Conservation (phyloP, 2,888 invertebrate species). For the Drosophila infuscata region DNA sequence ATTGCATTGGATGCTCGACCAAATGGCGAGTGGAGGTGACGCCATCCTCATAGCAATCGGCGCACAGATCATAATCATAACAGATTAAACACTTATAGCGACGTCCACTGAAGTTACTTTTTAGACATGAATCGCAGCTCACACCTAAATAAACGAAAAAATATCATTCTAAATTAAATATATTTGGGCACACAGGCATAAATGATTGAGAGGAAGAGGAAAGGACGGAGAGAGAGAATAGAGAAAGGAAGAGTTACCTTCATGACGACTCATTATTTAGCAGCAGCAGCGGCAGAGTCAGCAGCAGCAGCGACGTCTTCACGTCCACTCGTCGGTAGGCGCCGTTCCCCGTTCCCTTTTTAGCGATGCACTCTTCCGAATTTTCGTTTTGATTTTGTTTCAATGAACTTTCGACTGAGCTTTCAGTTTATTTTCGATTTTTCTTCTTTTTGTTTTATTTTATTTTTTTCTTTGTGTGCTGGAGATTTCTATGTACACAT, state of each 20-base stretch:
- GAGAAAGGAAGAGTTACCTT: slow-evolving; percentile 89
- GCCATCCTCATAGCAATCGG: slow-evolving; percentile 96
- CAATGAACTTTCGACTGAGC: slow-evolving; percentile 43
- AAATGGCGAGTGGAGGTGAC: slow-evolving; percentile 96
- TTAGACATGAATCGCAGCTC: slow-evolving; percentile 99
- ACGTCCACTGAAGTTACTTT: slow-evolving; percentile 98
- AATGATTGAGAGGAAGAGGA: neutral
- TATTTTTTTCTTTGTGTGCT: slow-evolving; percentile 14
- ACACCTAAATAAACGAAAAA: slow-evolving; percentile 89
- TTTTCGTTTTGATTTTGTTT: slow-evolving; percentile 38
- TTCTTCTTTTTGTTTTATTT: slow-evolving; percentile 22
- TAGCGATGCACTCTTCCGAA: slow-evolving; percentile 31
- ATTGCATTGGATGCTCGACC: slow-evolving; percentile 99
- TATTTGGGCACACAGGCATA: neutral
- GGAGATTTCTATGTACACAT: slow-evolving; percentile 41
- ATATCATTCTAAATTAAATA: neutral
- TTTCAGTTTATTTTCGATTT: slow-evolving; percentile 35
- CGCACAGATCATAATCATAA: slow-evolving; percentile 99
- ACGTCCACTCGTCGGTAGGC: slow-evolving; percentile 59
- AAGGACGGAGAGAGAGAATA: neutral
- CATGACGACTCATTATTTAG: slow-evolving; percentile 94
- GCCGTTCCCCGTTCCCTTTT: slow-evolving; percentile 34
- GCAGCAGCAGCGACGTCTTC: slow-evolving; percentile 58
- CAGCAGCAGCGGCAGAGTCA: slow-evolving; percentile 46
- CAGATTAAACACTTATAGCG: slow-evolving; percentile 99